phyloP scores from a whole-genome alignment of 2,113 vertebrate genomes.

The Poeciliopsis retropinna region DNA sequence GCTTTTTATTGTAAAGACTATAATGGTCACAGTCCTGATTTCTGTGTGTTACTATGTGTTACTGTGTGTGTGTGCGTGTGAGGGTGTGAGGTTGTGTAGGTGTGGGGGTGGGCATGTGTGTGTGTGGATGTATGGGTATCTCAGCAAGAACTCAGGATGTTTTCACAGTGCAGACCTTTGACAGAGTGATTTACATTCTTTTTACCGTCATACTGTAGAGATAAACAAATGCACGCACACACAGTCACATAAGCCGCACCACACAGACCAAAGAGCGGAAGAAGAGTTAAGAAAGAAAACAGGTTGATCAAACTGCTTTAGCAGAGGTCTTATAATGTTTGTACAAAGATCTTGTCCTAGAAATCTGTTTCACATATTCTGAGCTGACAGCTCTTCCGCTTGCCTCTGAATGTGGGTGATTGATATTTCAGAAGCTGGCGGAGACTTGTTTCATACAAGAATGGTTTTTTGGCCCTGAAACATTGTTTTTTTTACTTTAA shows the following conservation, averaged over 20 bases:
- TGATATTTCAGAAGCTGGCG: slow-evolving; percentile 70
- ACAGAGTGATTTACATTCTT: slow-evolving; percentile 65
- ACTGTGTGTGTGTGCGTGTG: slow-evolving; percentile 7
- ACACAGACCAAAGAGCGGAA: slow-evolving; percentile 52
- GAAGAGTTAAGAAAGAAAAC: slow-evolving; percentile 65
- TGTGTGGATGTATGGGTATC: background rate
- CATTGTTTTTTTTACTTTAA: slow-evolving; percentile 15
- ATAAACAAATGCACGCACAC: slow-evolving; percentile 8
- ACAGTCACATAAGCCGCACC: slow-evolving; percentile 26
- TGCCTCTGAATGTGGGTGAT: slow-evolving; percentile 62
- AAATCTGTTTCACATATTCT: slow-evolving; percentile 76
- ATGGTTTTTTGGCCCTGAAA: slow-evolving; percentile 33
- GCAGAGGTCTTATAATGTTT: slow-evolving; percentile 70
- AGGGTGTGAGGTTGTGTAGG: background rate
- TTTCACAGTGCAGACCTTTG: slow-evolving; percentile 62
- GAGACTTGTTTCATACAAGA: slow-evolving; percentile 42
- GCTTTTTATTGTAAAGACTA: background rate
- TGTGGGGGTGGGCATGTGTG: too few species aligned
- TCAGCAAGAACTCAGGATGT: slow-evolving; percentile 60
- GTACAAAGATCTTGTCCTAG: slow-evolving; percentile 59
- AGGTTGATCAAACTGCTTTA: slow-evolving; percentile 77
- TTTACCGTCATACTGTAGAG: slow-evolving; percentile 24
- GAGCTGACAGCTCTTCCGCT: slow-evolving; percentile 64
- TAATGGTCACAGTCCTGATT: slow-evolving; percentile 13
- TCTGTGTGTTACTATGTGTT: slow-evolving; percentile 19